Evolutionary conservation across 2,113 vertebrate genomes (phyloP).

Genomic region (Otocyon megalotis): DNA sequence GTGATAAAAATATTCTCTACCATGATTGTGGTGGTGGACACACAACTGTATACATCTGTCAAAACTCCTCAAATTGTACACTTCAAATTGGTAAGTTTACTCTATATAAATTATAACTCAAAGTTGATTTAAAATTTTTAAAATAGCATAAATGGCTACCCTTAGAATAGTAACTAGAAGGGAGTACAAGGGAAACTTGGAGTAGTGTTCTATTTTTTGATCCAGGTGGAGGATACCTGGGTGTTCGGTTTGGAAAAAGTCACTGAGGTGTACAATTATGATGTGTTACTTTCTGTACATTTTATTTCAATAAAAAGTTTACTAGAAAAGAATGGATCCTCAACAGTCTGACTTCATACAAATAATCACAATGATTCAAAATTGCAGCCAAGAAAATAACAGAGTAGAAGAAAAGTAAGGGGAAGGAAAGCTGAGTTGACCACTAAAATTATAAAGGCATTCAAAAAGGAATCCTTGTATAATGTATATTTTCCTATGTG

Average conservation of each 20-base stretch:
- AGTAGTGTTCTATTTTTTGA: constrained; percentile 28
- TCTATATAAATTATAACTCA: constrained; percentile 30
- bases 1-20: constrained; percentile 50
- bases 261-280: constrained; percentile 1
- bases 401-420: neutral
- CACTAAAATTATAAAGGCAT: constrained; percentile 19
- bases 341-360: constrained; percentile 21
- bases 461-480: constrained; percentile 29
- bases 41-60: constrained; percentile 8
- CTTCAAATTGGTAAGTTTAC: neutral
- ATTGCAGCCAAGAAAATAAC: constrained; percentile 47
- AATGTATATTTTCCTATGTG: constrained; percentile 38
- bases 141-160: neutral
- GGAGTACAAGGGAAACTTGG: neutral
- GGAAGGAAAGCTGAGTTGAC: constrained; percentile 37
- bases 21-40: neutral
- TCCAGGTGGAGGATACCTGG: neutral
- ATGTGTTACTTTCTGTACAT: constrained; percentile 19
- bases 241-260: constrained; percentile 49
- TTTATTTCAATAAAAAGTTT: constrained; percentile 64
- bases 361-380: constrained; percentile 54
- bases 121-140: neutral
- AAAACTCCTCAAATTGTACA: constrained; percentile 55
- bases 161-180: neutral
- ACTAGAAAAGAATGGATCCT: neutral